Percentiles rank a stretch among this genome's conserved stretches.
Evolutionary conservation across 1,140 invertebrate species (phyloP).

Genomic region (Camponotus floridanus): DNA sequence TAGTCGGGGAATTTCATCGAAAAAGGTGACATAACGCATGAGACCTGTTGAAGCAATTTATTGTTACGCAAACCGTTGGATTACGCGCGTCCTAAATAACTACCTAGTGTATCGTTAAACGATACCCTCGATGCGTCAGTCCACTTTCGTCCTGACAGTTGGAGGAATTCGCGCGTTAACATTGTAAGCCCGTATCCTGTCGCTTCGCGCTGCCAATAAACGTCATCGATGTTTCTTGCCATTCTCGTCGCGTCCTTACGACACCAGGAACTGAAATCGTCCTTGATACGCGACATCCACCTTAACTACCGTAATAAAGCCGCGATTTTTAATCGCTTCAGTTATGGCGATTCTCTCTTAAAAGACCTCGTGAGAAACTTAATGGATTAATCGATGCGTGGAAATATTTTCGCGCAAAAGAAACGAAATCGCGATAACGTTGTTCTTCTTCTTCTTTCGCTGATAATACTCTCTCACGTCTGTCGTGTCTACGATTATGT

Average conservation of each 20-base stretch:
- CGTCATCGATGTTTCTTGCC: conserved; percentile 8
- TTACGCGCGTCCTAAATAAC: conserved; percentile 42
- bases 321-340: conserved; percentile 29
- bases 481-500: conserved; percentile 1
- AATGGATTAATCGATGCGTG: conserved; percentile 16
- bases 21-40: neutral
- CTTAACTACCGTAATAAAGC: neutral
- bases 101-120: conserved; percentile 55
- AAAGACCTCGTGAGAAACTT: neutral
- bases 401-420: conserved; percentile 21
- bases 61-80: conserved; percentile 17
- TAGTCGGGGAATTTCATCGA: conserved; percentile 1
- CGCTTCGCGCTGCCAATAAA: conserved; percentile 23
- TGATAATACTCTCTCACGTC: neutral
- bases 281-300: conserved; percentile 24
- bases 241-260: conserved; percentile 29
- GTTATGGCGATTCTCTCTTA: neutral
- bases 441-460: neutral
- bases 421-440: conserved; percentile 53
- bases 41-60: neutral
- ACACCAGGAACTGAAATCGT: neutral
- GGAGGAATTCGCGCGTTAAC: conserved; percentile 2
- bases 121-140: conserved; percentile 55
- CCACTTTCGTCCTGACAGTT: conserved; percentile 21
- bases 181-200: conserved; percentile 7